phyloP scores from a whole-genome alignment of 1,140 invertebrate species.

The Aphelenchoides fujianensis region DNA sequence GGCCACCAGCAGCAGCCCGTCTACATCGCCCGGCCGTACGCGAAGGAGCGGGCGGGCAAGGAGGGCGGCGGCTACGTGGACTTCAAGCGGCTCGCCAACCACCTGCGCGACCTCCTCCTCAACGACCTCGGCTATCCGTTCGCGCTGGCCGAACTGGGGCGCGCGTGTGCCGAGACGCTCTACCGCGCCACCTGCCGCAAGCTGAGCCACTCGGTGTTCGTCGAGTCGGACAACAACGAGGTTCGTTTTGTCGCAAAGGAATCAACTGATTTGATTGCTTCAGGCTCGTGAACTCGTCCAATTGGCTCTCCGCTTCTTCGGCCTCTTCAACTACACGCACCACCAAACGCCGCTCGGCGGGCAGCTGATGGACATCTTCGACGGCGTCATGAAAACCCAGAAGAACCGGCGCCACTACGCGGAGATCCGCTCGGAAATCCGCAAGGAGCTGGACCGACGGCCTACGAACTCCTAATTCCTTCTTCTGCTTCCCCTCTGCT shows the following conservation, averaged over 20 bases:
- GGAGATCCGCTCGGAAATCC: no score
- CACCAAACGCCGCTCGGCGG: background rate
- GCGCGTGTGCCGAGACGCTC: conserved; percentile 7
- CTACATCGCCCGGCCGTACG: background rate
- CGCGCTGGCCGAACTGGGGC: background rate
- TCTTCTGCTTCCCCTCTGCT: no score
- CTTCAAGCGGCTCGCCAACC: background rate
- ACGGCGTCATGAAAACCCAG: background rate
- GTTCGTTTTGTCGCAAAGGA: background rate
- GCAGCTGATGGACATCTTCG: conserved; percentile 8
- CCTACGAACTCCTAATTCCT: no score
- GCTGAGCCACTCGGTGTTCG: background rate
- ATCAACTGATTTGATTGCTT: background rate
- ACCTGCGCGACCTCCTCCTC: background rate
- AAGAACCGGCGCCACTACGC: background rate
- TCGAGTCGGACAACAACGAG: conserved; percentile 3
- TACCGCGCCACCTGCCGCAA: conserved; percentile 1
- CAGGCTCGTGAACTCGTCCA: background rate
- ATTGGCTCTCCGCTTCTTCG: background rate
- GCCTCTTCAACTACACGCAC: conserved; percentile 11
- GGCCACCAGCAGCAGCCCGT: background rate
- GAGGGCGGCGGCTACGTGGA: background rate
- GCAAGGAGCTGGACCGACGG: no score
- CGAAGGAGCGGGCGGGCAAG: background rate
- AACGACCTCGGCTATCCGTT: background rate